Percentiles rank a stretch among this genome's conserved stretches.
Conservation (phyloP, 2,113 vertebrate genomes). For the Rousettus leschenaultii region DNA sequence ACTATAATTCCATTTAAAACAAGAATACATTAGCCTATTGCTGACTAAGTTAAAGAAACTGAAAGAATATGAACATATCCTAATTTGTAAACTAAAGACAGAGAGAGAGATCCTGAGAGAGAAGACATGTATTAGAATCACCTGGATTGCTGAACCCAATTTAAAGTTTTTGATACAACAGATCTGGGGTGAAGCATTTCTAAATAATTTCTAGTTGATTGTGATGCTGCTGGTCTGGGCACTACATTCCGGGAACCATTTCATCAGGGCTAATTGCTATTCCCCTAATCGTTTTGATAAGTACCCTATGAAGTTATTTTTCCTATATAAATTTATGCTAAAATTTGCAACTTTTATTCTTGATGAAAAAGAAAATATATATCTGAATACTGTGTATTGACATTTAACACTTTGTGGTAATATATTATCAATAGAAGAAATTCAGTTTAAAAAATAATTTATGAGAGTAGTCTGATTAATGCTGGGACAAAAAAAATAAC, state of each 20-base stretch:
- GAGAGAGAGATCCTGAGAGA: neutral
- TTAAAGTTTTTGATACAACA: neutral
- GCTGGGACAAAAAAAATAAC: neutral
- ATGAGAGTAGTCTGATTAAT: neutral
- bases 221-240: fast-evolving
- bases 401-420: neutral
- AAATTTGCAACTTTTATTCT: neutral
- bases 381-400: neutral
- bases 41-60: neutral
- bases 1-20: neutral
- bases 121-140: neutral
- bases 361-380: neutral
- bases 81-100: neutral
- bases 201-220: neutral
- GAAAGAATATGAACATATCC: neutral
- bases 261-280: neutral
- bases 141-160: neutral
- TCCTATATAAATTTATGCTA: neutral
- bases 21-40: neutral
- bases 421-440: neutral
- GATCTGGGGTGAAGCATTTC: neutral
- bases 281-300: neutral
- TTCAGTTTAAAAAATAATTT: neutral
- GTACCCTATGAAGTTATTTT: neutral
- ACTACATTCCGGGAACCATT: neutral